Evolutionary conservation across 1,140 invertebrate genomes (phyloP).

Genomic region (Sinonovacula constricta): DNA sequence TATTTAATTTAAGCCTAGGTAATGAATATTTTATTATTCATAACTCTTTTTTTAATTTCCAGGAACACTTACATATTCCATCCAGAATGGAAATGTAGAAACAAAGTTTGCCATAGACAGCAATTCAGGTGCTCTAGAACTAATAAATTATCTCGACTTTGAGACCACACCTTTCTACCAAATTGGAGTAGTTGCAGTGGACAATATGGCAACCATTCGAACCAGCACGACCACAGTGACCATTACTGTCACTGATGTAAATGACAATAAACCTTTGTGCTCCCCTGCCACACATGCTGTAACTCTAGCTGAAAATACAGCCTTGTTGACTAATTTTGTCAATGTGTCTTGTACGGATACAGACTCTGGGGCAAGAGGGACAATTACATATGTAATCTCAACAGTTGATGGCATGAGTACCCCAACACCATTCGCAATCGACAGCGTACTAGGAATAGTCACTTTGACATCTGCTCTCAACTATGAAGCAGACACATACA

Average conservation of each 20-base stretch:
- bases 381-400: constrained; percentile 74
- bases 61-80: constrained; percentile 31
- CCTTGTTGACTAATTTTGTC: constrained; percentile 89
- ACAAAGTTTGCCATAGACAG: constrained; percentile 56
- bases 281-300: constrained; percentile 43
- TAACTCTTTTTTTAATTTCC: constrained; percentile 11
- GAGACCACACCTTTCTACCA: constrained; percentile 61
- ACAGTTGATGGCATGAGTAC: constrained; percentile 67
- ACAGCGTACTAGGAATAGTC: constrained; percentile 5
- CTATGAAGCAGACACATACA: constrained; percentile 31
- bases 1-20: no score
- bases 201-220: constrained; percentile 33
- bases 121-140: constrained; percentile 47
- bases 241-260: constrained; percentile 59
- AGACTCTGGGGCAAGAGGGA: constrained; percentile 49
- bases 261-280: constrained; percentile 64
- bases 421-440: constrained; percentile 22
- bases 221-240: constrained; percentile 51
- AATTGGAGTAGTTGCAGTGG: constrained; percentile 55
- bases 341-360: constrained; percentile 84
- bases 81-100: constrained; percentile 34
- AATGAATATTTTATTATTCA: not conserved
- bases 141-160: constrained; percentile 56
- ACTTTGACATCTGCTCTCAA: constrained; percentile 21
- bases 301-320: constrained; percentile 91